Evolutionary conservation across 2,113 vertebrate species (phyloP), one percentile per base, ranked within the genome.

Genomic region (Probosciger aterrimus): DNA sequence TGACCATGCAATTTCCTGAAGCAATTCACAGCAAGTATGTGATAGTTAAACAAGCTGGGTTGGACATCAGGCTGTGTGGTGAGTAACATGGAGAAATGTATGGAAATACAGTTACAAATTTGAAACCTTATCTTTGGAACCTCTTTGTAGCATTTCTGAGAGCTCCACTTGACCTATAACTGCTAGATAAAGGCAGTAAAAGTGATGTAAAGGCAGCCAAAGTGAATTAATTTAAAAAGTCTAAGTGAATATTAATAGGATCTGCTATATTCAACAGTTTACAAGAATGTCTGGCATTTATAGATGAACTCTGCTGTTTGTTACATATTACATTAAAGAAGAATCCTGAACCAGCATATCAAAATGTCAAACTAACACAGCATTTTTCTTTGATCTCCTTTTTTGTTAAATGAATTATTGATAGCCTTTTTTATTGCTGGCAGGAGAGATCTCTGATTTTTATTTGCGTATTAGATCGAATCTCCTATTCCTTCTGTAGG

Each of bases 331-430:
- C 86, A 90, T 96, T 93, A 95, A 93, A 95, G 78, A 88, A 73
- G 59, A 91, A 79, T 73, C 37, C 62, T 80, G 93, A 95, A 85
- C 78, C 75, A 87, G 95, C 94, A 82, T 73, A 95, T 89, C 95
- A 94, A 93, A 96, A 88, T 96, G 91, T 93, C 88, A 96, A 49
- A 83, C 62, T 86, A 94, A 93, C 30, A 44, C 65, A 65, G 37
- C 74, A 50, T 93, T 96, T 97, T 85, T 30, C 70, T 91, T 87
- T 96, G 81, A 92, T 91, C 57, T 89, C 39, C 80, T 91, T 93
- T 97, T 95, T 94, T 92, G 88, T 93, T 87, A 69, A 92, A 96
- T 96, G 65, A 96, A 96, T 96, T 93, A 97, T 95, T 97, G 74
- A 96, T 93, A 90, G 18, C 18, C 14, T 84, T 94, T 95, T 90